Evolutionary conservation across 1,140 invertebrate genomes (phyloP), one percentile per base, ranked within the genome.

Genomic region (Holcopasites calliopsidis): DNA sequence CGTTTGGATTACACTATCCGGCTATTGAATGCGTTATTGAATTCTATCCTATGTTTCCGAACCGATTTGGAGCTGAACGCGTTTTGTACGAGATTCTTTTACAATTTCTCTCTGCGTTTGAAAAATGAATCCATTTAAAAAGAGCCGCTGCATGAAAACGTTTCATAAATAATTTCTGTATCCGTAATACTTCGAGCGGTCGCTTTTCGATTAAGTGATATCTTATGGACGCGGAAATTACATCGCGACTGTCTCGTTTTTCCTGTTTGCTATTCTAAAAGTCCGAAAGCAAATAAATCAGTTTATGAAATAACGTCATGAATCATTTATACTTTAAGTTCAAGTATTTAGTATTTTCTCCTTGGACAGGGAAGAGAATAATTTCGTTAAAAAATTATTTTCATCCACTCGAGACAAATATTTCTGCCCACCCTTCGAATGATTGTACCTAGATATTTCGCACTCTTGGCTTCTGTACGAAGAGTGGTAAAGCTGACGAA

Each of bases 401-500:
- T n/a, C n/a, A n/a, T n/a, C n/a, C n/a, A n/a, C n/a, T n/a, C n/a
- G n/a, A n/a, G n/a, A n/a, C n/a, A n/a, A n/a, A n/a, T n/a, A n/a
- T n/a, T n/a, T n/a, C n/a, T n/a, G n/a, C n/a, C n/a, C n/a, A n/a
- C n/a, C n/a, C n/a, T n/a, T n/a, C n/a, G n/a, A n/a, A n/a, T n/a
- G n/a, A n/a, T n/a, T n/a, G n/a, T n/a, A n/a, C n/a, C n/a, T n/a
- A n/a, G n/a, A n/a, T n/a, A n/a, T n/a, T n/a, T n/a, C n/a, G n/a
- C n/a, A n/a, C n/a, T n/a, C n/a, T n/a, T n/a, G n/a, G n/a, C n/a
- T n/a, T n/a, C n/a, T n/a, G n/a, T n/a, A n/a, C n/a, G n/a, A n/a
- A n/a, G n/a, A n/a, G n/a, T 52, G 70, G 65, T 73, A 64, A 64
- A 35, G n/a, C 58, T 54, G 60, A 54, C 18, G 44, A 26, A n/a